Base-by-base conservation (phyloP, 2,797 vertebrate species). In the Epinephelus malabaricus region DNA sequence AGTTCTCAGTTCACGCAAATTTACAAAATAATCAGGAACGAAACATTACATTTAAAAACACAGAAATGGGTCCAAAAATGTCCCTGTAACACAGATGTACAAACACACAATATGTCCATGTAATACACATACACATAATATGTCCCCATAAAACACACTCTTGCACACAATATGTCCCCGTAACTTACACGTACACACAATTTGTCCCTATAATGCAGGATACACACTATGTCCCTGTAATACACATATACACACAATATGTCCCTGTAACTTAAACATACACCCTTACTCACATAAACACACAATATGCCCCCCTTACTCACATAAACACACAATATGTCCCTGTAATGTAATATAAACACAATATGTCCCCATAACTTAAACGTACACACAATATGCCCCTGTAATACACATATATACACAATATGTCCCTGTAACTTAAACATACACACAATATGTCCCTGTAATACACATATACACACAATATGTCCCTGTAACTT, bases 391-490 rank as follows among this genome's bases (percentile, higher is more conserved):
- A 54, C n/a, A 49, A 30, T 19, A 1, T 5, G 18, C 64, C 62
- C 61, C 49, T 3, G 7, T 50, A 49, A 71, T 27, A 27, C 25
- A 27, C n/a, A 27, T 27, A 17, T 9, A 27, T 4, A 68, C 18
- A 47, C 9, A 53, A 9, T 25, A 34, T 6, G 43, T 69, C 67
- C 23, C 45, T 1, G 6, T 27, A 43, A 54, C 34, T 40, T 12
- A 67, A 7, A 59, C 3, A 19, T 34, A 47, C n/a, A 47, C 40
- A 47, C 49, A 30, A 10, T 10, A 4, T 15, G 15, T 47, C 38
- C 23, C 11, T 6, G 27, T 30, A 30, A 30, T 0, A 0, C 0
- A 34, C 0, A 6, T 0, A 6, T 34, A 8, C 34, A 34, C 6
- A 34, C 8, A 17, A 43, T 21, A 65, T 19, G 45, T 69, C 66